Base-by-base conservation (phyloP, 2,888 invertebrate species). In the Pinctada fucata region DNA sequence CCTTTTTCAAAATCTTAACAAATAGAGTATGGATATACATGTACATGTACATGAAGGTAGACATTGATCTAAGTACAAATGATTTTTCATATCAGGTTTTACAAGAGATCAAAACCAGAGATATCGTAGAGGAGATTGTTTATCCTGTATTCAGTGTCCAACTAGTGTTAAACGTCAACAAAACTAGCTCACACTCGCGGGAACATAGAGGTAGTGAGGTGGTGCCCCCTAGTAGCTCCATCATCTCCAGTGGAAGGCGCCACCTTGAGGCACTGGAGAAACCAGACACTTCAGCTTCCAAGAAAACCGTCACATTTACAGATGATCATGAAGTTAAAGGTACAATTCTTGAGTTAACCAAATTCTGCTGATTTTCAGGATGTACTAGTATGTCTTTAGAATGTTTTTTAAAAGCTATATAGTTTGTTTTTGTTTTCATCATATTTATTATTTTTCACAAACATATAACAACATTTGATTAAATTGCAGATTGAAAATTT, bases 131-230 rank as follows among this genome's bases (percentile, higher is more conserved):
- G 73, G 90, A 89, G 79, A 83, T 87, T 58, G 84, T 89, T 66
- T 84, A 83, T 65, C 89, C 92, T 13, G 87, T 91, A 6, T 88
- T 92, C 70, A 85, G 85, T 48, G 78, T 92, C 10, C 86, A 90
- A 73, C 85, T 92, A 2, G 88, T 91, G 5, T 86, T 92, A 2
- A 87, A 86, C 69, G 88, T 89, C 2, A 90, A 83, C 6, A 71
- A 81, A 5, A 50, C 69, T 66, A 77, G 70, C 31, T 50, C 68
- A 50, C 45, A 50, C 58, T 5, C 47, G 52, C 68, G 4, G 50
- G 72, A 49, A 65, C 31, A 10, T 52, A 47, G 78, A 16, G 58
- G 48, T 10, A 49, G 66, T 69, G 31, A 48, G 10, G 47, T 13
- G 13, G 8, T 58, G 13, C 58, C 6, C 8, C 6, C 6, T 0